phyloP scores from a whole-genome alignment of 2,888 invertebrate genomes.

The Eudasyphora cyanicolor region DNA sequence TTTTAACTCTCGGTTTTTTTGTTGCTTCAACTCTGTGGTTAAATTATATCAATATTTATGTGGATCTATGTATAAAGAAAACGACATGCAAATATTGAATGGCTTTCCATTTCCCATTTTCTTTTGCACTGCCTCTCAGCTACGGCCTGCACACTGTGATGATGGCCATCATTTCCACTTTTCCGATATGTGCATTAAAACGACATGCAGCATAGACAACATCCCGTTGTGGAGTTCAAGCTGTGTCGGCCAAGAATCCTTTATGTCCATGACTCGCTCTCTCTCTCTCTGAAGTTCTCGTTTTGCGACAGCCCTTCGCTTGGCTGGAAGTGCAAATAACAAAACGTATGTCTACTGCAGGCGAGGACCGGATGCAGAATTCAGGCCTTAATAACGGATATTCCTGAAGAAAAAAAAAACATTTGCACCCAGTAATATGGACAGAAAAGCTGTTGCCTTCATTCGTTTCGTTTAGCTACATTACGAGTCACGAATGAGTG shows the following conservation, averaged over 20 bases:
- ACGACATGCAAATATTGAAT: slow-evolving; percentile 32
- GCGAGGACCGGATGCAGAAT: slow-evolving; percentile 17
- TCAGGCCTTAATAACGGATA: slow-evolving; percentile 19
- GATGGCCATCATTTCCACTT: background rate
- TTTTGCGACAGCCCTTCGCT: background rate
- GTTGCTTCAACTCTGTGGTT: background rate
- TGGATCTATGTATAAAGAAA: background rate
- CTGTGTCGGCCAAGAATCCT: background rate
- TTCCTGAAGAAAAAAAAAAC: background rate
- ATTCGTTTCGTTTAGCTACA: too few relatives aligned
- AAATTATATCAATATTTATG: slow-evolving; percentile 32
- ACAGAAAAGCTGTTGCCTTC: background rate
- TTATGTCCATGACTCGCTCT: background rate
- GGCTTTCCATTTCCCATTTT: slow-evolving; percentile 2
- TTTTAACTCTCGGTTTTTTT: background rate
- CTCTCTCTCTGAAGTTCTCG: background rate
- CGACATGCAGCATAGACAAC: background rate
- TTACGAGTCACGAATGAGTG: slow-evolving; percentile 5
- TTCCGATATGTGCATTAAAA: background rate
- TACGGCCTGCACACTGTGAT: background rate
- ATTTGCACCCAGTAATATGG: background rate
- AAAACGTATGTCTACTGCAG: slow-evolving; percentile 32
- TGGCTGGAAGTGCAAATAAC: background rate
- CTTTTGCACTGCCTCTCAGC: background rate
- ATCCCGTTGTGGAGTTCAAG: slow-evolving; percentile 25